Evolutionary conservation across 2,113 vertebrate species (phyloP).

Genomic region (Cavia aperea): DNA sequence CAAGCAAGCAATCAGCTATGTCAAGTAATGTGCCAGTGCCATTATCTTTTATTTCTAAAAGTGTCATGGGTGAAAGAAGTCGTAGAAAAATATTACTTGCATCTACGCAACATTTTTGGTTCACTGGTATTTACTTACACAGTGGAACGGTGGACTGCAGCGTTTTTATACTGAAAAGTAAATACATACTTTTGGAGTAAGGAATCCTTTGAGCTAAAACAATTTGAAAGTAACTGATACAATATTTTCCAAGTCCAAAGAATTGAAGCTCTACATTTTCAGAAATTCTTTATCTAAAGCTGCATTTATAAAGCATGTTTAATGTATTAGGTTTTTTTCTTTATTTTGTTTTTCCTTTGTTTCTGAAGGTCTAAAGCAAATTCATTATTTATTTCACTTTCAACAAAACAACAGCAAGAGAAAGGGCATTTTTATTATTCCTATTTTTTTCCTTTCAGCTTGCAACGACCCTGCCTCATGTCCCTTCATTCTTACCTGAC

Average conservation of each 20-base stretch:
- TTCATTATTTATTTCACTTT: not conserved
- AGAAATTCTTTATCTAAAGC: not conserved
- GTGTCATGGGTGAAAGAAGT: not conserved
- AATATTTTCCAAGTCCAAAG: not conserved
- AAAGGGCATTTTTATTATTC: not conserved
- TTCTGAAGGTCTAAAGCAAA: not conserved
- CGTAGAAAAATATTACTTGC: not conserved
- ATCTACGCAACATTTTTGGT: not conserved
- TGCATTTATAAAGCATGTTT: not conserved
- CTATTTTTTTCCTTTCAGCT: not conserved
- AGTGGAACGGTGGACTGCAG: not conserved
- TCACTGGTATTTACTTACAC: not conserved
- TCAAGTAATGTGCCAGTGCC: not conserved
- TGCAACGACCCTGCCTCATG: not conserved
- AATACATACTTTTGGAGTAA: not conserved
- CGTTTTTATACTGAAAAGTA: not conserved
- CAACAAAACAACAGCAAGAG: not conserved
- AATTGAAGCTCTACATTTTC: not conserved
- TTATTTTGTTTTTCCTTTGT: not conserved
- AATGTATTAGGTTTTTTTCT: not conserved
- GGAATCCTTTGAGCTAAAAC: not conserved
- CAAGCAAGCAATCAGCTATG: not conserved
- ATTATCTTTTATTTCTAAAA: slow-evolving; percentile 35
- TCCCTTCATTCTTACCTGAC: slow-evolving; percentile 83
- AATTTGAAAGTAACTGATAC: not conserved